Evolutionary conservation across 2,113 vertebrate species (phyloP).

Genomic region (Elaphurus davidianus): DNA sequence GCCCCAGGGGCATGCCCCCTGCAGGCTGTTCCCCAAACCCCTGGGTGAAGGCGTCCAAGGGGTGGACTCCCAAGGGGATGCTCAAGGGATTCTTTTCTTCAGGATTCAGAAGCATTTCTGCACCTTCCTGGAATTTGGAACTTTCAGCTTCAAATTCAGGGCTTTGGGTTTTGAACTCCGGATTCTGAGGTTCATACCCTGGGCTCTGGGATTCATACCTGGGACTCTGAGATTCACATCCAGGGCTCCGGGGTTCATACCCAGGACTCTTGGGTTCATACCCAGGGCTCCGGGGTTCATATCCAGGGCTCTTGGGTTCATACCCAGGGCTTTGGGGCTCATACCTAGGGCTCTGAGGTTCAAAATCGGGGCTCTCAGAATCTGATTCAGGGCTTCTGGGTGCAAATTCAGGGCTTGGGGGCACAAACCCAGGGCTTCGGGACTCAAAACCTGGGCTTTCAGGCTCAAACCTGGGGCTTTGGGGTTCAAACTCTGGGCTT

Average conservation of each 20-base stretch:
- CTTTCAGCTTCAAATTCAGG: conserved; percentile 51
- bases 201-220: not conserved
- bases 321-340: conserved; percentile 68
- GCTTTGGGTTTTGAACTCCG: conserved; percentile 62
- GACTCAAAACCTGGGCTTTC: conserved; percentile 67
- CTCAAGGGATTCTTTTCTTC: conserved; percentile 64
- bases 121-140: conserved; percentile 75
- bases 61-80: conserved; percentile 66
- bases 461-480: conserved; percentile 59
- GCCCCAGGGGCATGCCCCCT: conserved; percentile 55
- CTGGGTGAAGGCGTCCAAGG: conserved; percentile 70
- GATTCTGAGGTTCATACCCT: conserved; percentile 66
- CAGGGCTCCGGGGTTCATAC: conserved; percentile 60
- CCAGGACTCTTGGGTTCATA: conserved; percentile 49
- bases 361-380: conserved; percentile 24
- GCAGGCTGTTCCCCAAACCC: conserved; percentile 67
- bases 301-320: conserved; percentile 80
- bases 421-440: conserved; percentile 58
- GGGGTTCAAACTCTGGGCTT: conserved; percentile 70
- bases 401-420: conserved; percentile 61
- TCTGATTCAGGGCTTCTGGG: conserved; percentile 66
- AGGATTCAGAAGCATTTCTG: conserved; percentile 40
- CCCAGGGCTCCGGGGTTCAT: conserved; percentile 44
- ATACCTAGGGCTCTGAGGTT: conserved; percentile 72
- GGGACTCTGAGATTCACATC: conserved; percentile 15